Conservation (phyloP, 2,113 vertebrate species). For the Prinia subflava region DNA sequence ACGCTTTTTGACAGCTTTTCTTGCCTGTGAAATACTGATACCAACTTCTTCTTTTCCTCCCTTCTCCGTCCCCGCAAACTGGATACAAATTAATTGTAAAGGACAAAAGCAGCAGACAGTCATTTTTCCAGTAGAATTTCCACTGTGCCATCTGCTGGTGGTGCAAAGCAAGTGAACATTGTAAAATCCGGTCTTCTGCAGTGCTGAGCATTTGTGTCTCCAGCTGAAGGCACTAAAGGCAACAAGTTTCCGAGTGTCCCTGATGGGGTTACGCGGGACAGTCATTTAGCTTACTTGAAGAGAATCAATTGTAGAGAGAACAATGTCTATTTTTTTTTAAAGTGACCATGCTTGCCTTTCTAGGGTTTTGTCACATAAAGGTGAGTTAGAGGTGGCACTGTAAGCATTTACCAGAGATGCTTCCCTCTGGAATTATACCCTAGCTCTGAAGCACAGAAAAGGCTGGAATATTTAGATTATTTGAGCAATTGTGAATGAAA, state of each 20-base stretch:
- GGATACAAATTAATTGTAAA: not conserved
- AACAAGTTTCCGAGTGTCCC: not conserved
- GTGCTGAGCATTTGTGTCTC: not conserved
- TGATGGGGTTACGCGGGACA: not conserved
- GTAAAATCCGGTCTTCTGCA: not conserved
- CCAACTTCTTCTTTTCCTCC: not conserved
- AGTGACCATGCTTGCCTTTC: not conserved
- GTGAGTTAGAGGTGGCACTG: not conserved
- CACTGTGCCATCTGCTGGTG: conserved; percentile 42
- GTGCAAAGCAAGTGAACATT: not conserved
- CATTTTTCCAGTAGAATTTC: not conserved
- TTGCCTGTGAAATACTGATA: not conserved
- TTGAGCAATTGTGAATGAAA: not conserved
- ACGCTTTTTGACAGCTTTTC: not conserved
- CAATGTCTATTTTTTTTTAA: not conserved
- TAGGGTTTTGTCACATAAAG: not conserved
- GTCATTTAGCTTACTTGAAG: not conserved
- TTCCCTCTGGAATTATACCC: not conserved
- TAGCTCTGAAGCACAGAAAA: not conserved
- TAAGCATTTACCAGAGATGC: not conserved
- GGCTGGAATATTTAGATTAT: not conserved
- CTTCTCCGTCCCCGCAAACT: rapidly evolving
- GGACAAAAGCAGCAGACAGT: not conserved
- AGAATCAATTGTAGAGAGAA: not conserved
- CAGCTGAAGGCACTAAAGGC: not conserved